A percentile compares a stretch with the other conserved stretches of the same genome.
Conservation (phyloP, 2,797 vertebrate genomes). For the Sebastes diploproa region DNA sequence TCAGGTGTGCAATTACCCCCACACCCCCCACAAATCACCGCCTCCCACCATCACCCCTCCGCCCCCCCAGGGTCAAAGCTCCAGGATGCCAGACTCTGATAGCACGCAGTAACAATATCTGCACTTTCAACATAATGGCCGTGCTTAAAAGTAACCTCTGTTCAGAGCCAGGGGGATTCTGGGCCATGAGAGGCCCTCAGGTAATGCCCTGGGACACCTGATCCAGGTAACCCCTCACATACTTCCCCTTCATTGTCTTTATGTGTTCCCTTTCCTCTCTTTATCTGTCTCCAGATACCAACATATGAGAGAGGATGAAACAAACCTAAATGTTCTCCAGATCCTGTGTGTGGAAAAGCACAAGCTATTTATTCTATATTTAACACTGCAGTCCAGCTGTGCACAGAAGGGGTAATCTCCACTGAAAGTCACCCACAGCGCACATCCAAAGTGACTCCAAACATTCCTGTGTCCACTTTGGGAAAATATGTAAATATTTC, state of each 20-base stretch:
- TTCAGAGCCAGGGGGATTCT: constrained; percentile 47
- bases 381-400: constrained; percentile 29
- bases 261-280: constrained; percentile 54
- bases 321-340: not conserved
- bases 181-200: constrained; percentile 66
- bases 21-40: constrained; percentile 26
- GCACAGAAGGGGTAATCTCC: not conserved
- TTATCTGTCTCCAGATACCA: constrained; percentile 26
- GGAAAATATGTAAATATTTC: constrained; percentile 84
- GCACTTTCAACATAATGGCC: constrained; percentile 72
- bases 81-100: constrained; percentile 77
- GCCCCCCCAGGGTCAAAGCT: constrained; percentile 58
- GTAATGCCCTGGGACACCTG: constrained; percentile 82
- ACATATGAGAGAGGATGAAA: constrained; percentile 19
- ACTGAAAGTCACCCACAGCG: constrained; percentile 9
- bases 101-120: constrained; percentile 77
- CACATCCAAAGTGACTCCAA: constrained; percentile 40
- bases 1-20: constrained; percentile 75
- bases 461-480: constrained; percentile 57
- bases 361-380: constrained; percentile 4
- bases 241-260: constrained; percentile 69
- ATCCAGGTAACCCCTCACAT: constrained; percentile 74
- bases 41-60: constrained; percentile 17
- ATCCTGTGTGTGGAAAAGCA: not conserved
- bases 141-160: constrained; percentile 73